Conservation (phyloP, 2,888 invertebrate genomes). For the Meandrusa payeni region DNA sequence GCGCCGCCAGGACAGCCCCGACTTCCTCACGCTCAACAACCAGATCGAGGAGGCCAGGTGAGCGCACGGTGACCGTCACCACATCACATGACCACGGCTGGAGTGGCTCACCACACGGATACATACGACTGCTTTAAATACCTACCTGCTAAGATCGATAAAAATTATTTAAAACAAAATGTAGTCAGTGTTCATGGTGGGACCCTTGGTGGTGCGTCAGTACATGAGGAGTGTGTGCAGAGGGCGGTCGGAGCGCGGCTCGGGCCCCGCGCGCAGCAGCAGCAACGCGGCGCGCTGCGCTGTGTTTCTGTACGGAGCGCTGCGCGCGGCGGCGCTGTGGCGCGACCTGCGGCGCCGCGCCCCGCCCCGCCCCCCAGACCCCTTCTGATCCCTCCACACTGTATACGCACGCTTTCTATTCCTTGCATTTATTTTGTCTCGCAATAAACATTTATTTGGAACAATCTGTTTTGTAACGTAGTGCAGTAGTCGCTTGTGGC, state of each 20-base stretch:
- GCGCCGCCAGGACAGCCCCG: slow-evolving; percentile 82
- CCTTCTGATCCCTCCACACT: neutral
- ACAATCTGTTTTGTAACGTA: no score
- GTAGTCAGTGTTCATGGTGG: no score
- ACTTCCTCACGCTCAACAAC: slow-evolving; percentile 85
- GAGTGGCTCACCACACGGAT: no score
- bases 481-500: no score
- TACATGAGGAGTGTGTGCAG: no score
- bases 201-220: slow-evolving; percentile 17
- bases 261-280: slow-evolving; percentile 5
- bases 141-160: no score
- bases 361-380: slow-evolving; percentile 24
- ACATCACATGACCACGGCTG: no score
- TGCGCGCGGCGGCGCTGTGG: slow-evolving; percentile 26
- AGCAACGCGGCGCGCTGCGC: slow-evolving; percentile 13
- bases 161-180: no score
- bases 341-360: slow-evolving; percentile 26
- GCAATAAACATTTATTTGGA: no score
- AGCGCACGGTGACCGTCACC: slow-evolving; percentile 32
- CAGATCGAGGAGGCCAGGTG: slow-evolving; percentile 89
- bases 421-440: slow-evolving; percentile 6
- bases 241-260: no score
- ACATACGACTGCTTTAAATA: no score
- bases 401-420: slow-evolving; percentile 5
- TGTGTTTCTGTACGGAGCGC: slow-evolving; percentile 11